Conservation (phyloP, 2,888 invertebrate species). For the Temnothorax ravouxi region DNA sequence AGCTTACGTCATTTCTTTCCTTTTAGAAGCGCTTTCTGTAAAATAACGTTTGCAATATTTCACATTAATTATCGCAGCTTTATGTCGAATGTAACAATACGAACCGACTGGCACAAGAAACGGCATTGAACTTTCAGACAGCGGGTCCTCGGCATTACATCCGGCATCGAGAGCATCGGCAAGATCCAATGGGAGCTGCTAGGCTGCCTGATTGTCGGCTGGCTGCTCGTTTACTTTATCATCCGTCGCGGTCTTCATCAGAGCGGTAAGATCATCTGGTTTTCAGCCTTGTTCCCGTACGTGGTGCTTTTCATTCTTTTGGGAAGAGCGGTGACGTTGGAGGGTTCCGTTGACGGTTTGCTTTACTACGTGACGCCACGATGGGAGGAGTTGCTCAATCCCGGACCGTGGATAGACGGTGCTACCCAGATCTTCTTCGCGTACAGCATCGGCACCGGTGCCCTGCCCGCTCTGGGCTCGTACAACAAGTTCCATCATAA, state of each 20-base stretch:
- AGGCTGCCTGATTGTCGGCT: conserved; percentile 89
- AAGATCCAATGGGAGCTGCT: conserved; percentile 90
- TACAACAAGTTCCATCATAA: conserved; percentile 93
- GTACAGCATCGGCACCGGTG: conserved; percentile 92
- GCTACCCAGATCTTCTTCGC: conserved; percentile 93
- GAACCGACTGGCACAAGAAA: not conserved
- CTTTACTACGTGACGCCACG: conserved; percentile 90
- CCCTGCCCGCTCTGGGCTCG: conserved; percentile 91
- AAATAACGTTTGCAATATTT: not conserved
- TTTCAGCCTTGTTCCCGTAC: conserved; percentile 92
- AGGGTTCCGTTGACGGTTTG: conserved; percentile 90
- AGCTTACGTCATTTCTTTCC: not conserved
- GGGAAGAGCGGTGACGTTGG: conserved; percentile 90
- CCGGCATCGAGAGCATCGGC: conserved; percentile 89
- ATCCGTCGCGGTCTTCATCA: conserved; percentile 92
- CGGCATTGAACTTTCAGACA: conserved; percentile 85
- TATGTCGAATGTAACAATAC: not conserved
- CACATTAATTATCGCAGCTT: not conserved
- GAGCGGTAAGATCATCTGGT: conserved; percentile 93
- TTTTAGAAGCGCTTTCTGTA: not conserved
- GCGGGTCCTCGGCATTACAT: conserved; percentile 89
- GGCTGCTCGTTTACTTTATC: conserved; percentile 91
- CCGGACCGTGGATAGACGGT: conserved; percentile 91
- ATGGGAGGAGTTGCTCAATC: conserved; percentile 87
- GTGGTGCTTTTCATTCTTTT: conserved; percentile 90